Evolutionary conservation across 1,140 invertebrate genomes (phyloP), one percentile per base, ranked within the genome.

Genomic region (Leptopilina boulardi): DNA sequence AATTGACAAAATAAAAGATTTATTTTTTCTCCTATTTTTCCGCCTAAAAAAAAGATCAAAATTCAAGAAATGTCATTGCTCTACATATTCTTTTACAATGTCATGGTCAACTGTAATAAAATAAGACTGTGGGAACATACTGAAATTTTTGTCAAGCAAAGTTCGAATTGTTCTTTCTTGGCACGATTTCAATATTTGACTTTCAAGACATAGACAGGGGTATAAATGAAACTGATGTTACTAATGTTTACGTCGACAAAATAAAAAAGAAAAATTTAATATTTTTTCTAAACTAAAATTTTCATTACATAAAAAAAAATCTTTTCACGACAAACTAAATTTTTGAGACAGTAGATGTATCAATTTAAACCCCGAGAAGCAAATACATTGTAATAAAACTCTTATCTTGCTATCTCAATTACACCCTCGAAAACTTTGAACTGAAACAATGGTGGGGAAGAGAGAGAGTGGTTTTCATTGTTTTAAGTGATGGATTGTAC

Each of bases 111-210:
- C 34, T 30, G 42, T 66, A 75, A 71, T 26, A 34, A n/a, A 72
- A 77, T 77, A 23, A 75, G 59, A 72, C 42, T 66, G 59, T 38
- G 34, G 8, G 13, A 66, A 13, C 5, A 23, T 51, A 66, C 54
- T 41, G 41, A 44, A 71, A 75, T 51, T 26, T 59, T 11, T 13
- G 26, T 15, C 26, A 13, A 34, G 26, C 21, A 30, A 66, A 66
- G 34, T 71, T 44, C 70, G 71, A 59, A 70, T 73, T 71, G 59
- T 74, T 70, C 66, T 77, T 71, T 77, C 80, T 82, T 82, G 80
- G 80, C 77, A 79, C 42, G 70, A 42, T 71, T 77, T 77, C 73
- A 70, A 82, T 74, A 76, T 71, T 71, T 71, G 26, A n/a, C 73
- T 70, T 74, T 66, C 74, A 30, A 71, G 59, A 51, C 80, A 42